Evolutionary conservation across 2,113 vertebrate species (phyloP).

Genomic region (Rhombomys opimus): DNA sequence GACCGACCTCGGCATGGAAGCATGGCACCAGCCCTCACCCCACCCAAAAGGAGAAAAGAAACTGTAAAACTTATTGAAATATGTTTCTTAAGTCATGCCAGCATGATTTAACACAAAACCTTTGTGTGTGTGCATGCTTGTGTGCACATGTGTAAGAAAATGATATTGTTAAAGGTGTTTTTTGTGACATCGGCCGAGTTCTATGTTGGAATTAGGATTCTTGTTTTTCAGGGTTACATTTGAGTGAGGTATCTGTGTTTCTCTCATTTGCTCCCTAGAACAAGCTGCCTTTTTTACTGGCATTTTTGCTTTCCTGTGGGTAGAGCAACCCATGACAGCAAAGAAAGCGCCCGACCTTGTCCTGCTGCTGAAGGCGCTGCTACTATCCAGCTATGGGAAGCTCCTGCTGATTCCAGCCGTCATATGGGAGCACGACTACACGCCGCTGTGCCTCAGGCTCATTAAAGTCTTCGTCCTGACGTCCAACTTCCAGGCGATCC

Average conservation of each 20-base stretch:
- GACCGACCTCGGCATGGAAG: not conserved
- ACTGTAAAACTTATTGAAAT: not conserved
- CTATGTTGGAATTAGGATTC: not conserved
- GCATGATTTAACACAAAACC: not conserved
- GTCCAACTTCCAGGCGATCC: slow-evolving; percentile 95
- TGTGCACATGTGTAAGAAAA: not conserved
- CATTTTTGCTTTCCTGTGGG: slow-evolving; percentile 90
- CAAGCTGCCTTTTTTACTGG: slow-evolving; percentile 92
- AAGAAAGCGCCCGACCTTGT: slow-evolving; percentile 82
- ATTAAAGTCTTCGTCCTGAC: slow-evolving; percentile 96
- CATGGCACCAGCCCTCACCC: not conserved
- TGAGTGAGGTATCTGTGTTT: slow-evolving; percentile 39
- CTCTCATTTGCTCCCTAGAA: slow-evolving; percentile 87
- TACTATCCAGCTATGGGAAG: slow-evolving; percentile 98
- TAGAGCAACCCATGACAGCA: slow-evolving; percentile 77
- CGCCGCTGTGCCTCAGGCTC: slow-evolving; percentile 93
- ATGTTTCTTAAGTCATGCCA: not conserved
- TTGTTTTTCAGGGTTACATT: not conserved
- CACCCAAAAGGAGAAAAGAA: not conserved
- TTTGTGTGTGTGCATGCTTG: not conserved
- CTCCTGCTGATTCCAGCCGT: slow-evolving; percentile 96
- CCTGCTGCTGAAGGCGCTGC: slow-evolving; percentile 92
- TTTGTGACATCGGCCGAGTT: not conserved
- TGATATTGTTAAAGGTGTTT: not conserved
- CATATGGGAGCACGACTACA: slow-evolving; percentile 98